phyloP scores from a whole-genome alignment of 2,888 invertebrate species.

The Anthrax anthrax region DNA sequence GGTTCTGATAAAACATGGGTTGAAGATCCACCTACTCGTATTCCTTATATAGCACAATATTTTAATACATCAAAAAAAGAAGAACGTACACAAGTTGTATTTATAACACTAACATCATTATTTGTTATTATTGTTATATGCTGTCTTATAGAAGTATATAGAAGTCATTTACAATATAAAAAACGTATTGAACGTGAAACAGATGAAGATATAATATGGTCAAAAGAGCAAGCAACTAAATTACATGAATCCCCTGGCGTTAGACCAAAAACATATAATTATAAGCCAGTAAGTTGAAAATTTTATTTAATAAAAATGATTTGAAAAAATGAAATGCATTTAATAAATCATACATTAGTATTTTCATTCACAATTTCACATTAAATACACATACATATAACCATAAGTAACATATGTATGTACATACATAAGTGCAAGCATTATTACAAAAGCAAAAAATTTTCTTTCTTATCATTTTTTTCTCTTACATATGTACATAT shows the following conservation, averaged over 20 bases:
- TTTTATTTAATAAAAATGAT: too few species aligned
- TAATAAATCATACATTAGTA: too few species aligned
- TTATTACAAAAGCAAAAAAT: too few species aligned
- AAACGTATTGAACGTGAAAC: conserved; percentile 58
- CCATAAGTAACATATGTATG: too few species aligned
- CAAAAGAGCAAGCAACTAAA: conserved; percentile 58
- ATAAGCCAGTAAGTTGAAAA: conserved; percentile 42
- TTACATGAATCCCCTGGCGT: conserved; percentile 43
- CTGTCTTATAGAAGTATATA: conserved; percentile 60
- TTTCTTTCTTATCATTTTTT: too few species aligned
- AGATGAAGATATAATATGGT: conserved; percentile 58
- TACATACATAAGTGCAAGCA: too few species aligned
- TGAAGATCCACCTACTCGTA: conserved; percentile 65
- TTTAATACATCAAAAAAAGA: conserved; percentile 61
- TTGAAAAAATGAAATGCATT: too few species aligned
- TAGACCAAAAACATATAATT: conserved; percentile 31
- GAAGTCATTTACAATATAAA: conserved; percentile 59
- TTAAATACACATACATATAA: too few species aligned
- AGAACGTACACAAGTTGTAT: conserved; percentile 66
- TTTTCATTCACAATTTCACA: too few species aligned
- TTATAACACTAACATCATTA: conserved; percentile 60
- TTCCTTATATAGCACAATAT: conserved; percentile 59
- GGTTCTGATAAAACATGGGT: conserved; percentile 70
- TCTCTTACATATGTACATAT: too few species aligned
- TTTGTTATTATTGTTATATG: conserved; percentile 55